Evolutionary conservation across 2,888 invertebrate species (phyloP), one percentile per base, ranked within the genome.

Genomic region (Agrochola litura): DNA sequence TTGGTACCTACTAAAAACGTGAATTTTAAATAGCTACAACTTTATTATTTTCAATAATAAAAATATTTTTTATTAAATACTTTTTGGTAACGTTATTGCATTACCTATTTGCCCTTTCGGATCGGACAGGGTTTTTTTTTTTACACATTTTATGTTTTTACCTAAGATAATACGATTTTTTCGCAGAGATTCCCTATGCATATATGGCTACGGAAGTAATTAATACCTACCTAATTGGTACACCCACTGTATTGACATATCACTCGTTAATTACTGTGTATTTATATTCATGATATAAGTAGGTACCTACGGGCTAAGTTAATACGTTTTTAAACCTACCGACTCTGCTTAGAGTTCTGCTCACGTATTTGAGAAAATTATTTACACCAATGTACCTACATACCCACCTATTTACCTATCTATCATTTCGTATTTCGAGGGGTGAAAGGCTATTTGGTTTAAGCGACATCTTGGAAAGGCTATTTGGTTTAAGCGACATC

Each of bases 251-350:
- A 49, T 66, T 66, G 22, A 14, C 67, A 9, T 52, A 67, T 72
- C 6, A 67, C 14, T 25, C 14, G 12, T 46, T 76, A 46, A 54
- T 54, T 54, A 72, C 19, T 46, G 19, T 61, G n/a, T 63, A 63
- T 54, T 73, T 73, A 37, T 68, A 30, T 30, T 43, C 41, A 54
- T 43, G 16, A 22, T 73, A 61, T 49, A 19, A 0, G 49, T 19
- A n/a, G n/a, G n/a, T n/a, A n/a, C n/a, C n/a, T n/a, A 73, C 30
- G 54, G 54, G 63, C 10, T 54, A 43, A 73, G 16, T 37, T 30
- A 63, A 30, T 63, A 43, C 43, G 10, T 30, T 73, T 25, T 74
- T 56, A 22, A 52, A 37, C 5, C 30, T 64, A 30, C 49, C 46
- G 37, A 22, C 46, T 56, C 37, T 64, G 3, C 19, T 46, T 37